phyloP scores from a whole-genome alignment of 1,140 invertebrate species.

The Drosophila sp. region DNA sequence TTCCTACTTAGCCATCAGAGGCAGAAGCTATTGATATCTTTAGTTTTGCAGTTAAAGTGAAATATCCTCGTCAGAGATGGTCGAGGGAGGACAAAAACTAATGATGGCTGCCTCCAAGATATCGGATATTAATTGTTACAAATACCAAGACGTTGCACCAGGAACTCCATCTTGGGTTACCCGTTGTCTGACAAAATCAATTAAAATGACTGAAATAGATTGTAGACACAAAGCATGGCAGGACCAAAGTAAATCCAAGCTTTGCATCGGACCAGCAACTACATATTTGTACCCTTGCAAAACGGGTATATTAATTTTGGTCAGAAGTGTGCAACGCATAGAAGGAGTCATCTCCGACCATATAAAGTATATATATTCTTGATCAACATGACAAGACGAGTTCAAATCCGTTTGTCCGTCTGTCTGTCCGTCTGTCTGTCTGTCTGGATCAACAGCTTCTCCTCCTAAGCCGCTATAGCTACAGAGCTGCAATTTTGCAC shows the following conservation, averaged over 20 bases:
- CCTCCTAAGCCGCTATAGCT: too few species aligned
- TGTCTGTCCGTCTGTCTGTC: too few species aligned
- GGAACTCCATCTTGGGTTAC: slow-evolving; percentile 18
- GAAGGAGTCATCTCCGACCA: too few species aligned
- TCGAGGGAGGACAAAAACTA: slow-evolving; percentile 50
- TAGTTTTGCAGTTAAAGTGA: slow-evolving; percentile 59
- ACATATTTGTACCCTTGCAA: too few species aligned
- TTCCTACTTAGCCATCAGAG: slow-evolving; percentile 32
- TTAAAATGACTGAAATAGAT: slow-evolving; percentile 79
- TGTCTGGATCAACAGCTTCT: too few species aligned
- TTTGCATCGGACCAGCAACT: slow-evolving; percentile 27
- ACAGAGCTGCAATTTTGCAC: too few species aligned
- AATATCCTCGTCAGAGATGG: slow-evolving; percentile 48
- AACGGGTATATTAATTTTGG: too few species aligned
- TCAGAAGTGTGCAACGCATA: too few species aligned
- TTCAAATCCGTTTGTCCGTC: too few species aligned
- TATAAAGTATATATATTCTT: too few species aligned
- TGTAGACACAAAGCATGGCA: slow-evolving; percentile 59
- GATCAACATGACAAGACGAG: too few species aligned
- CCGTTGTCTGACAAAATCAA: slow-evolving; percentile 57
- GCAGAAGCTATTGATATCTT: slow-evolving; percentile 59
- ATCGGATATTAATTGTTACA: slow-evolving; percentile 81
- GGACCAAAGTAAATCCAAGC: slow-evolving; percentile 19
- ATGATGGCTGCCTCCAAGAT: slow-evolving; percentile 66
- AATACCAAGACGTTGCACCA: slow-evolving; percentile 65